Evolutionary conservation across 2,113 vertebrate species (phyloP), one percentile per base, ranked within the genome.

Genomic region (Cathartes aura): DNA sequence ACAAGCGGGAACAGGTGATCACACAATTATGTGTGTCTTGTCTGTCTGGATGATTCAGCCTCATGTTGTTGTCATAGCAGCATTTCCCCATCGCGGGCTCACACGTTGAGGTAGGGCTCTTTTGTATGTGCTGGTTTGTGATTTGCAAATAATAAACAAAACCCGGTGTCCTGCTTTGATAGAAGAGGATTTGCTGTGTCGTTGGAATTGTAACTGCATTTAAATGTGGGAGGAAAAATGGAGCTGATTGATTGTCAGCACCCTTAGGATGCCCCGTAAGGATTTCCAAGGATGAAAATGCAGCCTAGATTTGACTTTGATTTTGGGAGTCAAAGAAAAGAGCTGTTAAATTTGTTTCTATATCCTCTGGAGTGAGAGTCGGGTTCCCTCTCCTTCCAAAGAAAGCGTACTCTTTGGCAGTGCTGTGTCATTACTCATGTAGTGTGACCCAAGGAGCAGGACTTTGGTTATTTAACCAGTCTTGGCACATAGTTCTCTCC

Each of bases 1-100:
- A 95, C 93, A 95, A 90, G 84, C 1, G 1, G 58, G 70, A 94
- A 93, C 89, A 96, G 91, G 94, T 96, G 94, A 93, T 96, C 91
- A 75, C 76, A 87, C 94, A 91, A 91, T 89, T 92, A 80, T 87
- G 78, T 90, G 95, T 89, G 94, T 91, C 91, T 96, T 73, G 89
- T 82, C 93, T 94, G 82, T 85, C 91, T 75, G 87, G 74, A 64
- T 96, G 94, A 96, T 96, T 96, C 97, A 91, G 66, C 74, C 78
- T 82, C 78, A 93, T 79, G 83, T 80, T 93, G 92, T 94, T 97
- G 96, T 96, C 94, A 93, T 94, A 96, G 96, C 95, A 97, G 97
- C 94, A 13, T 58, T 84, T 58, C 87, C 73, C 68, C 86, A 23
- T 17, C 20, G 2, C 1, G 2, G 73, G 81, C 93, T 96, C 5